Evolutionary conservation across 2,113 vertebrate genomes (phyloP), one percentile per base, ranked within the genome.

Genomic region (Montifringilla adamsi): DNA sequence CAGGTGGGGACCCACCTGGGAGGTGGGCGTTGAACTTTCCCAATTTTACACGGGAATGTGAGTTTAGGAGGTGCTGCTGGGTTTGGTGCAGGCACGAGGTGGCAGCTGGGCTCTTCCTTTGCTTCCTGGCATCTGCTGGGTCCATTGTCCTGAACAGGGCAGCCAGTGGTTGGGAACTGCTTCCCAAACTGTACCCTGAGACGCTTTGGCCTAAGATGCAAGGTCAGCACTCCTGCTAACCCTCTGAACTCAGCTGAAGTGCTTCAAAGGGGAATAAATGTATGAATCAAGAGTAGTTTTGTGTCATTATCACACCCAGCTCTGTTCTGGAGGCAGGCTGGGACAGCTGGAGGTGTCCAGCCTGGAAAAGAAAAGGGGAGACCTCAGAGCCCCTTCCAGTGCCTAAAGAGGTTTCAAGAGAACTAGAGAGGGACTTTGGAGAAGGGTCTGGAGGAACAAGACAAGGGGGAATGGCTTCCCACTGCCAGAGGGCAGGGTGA

Each of bases 41-140:
- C 19, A 6, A 2, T 49, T 56, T 22, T 28, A 2, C 0, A 1
- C 0, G 4, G 58, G 23, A 24, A 39, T 18, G 22, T 0, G 1
- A 30, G 17, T 1, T 11, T 47, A 21, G 82, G 24, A 66, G n/a
- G 14, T 18, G 39, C 14, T 20, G 27, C 47, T 28, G 53, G 58
- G 31, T 24, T 68, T 2, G 18, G 39, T 39, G 30, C 35, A 10
- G 7, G 59, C 90, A 47, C 3, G 1, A 68, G 68, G 78, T 31
- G 69, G 39, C 47, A 62, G n/a, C 55, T 56, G 41, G 13, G 49
- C 53, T 73, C 18, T 0, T 37, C 8, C 17, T 30, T n/a, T 22
- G 27, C 39, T 64, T 88, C 21, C 31, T 0, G 3, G 13, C 7
- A 7, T 7, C 14, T 59, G 22, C 43, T 1, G 26, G 21, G 33